phyloP scores from a whole-genome alignment of 2,888 invertebrate genomes.

The Protodeltote pygarga region DNA sequence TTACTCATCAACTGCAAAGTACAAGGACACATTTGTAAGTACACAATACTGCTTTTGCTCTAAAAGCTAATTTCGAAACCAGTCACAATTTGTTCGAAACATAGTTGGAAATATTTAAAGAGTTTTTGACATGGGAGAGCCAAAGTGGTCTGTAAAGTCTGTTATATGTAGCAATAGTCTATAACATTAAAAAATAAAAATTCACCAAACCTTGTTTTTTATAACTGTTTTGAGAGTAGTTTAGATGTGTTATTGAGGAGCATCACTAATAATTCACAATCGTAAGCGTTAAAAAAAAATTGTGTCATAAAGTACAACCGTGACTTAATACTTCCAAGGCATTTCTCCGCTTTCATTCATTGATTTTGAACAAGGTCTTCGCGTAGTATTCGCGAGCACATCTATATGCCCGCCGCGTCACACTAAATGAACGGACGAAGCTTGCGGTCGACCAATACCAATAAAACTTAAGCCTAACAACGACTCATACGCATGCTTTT shows the following conservation, averaged over 20 bases:
- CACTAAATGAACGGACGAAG: slow-evolving; percentile 84
- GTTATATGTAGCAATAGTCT: too few relatives aligned
- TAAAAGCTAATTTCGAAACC: slow-evolving; percentile 1
- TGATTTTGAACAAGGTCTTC: slow-evolving; percentile 60
- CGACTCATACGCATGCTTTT: slow-evolving; percentile 66
- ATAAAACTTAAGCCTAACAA: slow-evolving; percentile 72
- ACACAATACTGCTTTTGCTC: slow-evolving; percentile 48
- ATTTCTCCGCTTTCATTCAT: slow-evolving; percentile 79
- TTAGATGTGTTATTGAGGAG: too few relatives aligned
- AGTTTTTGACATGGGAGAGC: neutral
- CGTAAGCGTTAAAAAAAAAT: too few relatives aligned
- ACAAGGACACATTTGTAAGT: slow-evolving; percentile 80
- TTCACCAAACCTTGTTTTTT: too few relatives aligned
- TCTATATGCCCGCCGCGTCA: slow-evolving; percentile 84
- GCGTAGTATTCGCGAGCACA: slow-evolving; percentile 72
- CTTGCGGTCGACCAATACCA: slow-evolving; percentile 76
- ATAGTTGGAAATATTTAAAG: neutral
- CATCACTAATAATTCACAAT: too few relatives aligned
- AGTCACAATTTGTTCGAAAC: neutral
- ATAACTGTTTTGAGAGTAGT: too few relatives aligned
- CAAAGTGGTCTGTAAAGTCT: neutral
- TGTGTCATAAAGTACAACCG: slow-evolving; percentile 22
- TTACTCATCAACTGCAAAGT: slow-evolving; percentile 60
- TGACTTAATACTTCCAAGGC: slow-evolving; percentile 27
- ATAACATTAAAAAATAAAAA: too few relatives aligned